Percentiles rank a stretch among this genome's conserved stretches.
Conservation (phyloP, 2,797 vertebrate species). For the Cryptoprocta ferox region DNA sequence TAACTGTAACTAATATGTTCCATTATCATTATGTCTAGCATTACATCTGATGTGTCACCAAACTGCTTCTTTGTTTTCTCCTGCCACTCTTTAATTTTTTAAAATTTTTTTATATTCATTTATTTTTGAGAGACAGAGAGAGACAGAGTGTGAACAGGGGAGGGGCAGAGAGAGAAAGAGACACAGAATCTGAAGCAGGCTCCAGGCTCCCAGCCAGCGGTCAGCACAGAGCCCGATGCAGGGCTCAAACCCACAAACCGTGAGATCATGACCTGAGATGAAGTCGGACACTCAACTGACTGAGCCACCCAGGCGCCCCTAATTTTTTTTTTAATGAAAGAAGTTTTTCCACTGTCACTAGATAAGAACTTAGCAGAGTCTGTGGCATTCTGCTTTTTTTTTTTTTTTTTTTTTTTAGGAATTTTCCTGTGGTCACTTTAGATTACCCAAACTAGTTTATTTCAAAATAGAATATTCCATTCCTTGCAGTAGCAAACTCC, state of each 20-base stretch:
- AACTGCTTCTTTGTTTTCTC: not conserved
- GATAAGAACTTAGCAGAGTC: not conserved
- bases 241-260: no score
- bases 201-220: no score
- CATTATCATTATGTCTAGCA: not conserved
- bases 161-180: no score
- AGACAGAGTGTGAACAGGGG: no score
- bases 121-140: no score
- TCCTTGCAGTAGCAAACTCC: not conserved
- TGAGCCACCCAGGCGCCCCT: no score
- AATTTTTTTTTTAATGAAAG: not conserved
- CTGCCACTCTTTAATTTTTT: not conserved
- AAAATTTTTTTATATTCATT: no score
- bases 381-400: not conserved
- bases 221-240: no score
- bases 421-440: not conserved
- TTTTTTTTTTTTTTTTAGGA: not conserved
- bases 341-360: not conserved
- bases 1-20: not conserved
- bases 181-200: no score
- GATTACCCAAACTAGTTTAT: not conserved
- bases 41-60: not conserved
- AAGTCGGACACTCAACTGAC: no score
- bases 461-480: not conserved
- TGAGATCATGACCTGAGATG: no score